phyloP scores from a whole-genome alignment of 2,797 vertebrate genomes.

The Hapalemur alaotrensis region DNA sequence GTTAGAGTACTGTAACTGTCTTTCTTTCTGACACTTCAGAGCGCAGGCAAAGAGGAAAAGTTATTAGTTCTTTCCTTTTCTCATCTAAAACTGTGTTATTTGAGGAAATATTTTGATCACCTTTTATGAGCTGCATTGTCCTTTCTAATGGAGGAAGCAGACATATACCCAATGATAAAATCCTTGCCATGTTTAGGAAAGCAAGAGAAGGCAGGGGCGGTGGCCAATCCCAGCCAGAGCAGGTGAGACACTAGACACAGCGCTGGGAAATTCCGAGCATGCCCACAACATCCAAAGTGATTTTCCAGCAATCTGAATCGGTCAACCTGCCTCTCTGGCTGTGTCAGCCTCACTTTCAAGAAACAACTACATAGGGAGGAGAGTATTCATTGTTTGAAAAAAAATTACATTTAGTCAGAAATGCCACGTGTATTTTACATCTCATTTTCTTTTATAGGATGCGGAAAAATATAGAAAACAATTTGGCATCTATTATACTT shows the following conservation, averaged over 20 bases:
- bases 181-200: not conserved
- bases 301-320: rapidly evolving
- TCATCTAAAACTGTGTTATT: slow-evolving; percentile 22
- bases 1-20: not conserved
- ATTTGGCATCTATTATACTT: not conserved
- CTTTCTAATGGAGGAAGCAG: slow-evolving; percentile 16
- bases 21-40: slow-evolving; percentile 38
- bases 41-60: not conserved
- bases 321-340: not conserved
- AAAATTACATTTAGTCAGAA: not conserved
- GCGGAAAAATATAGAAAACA: not conserved
- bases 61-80: slow-evolving; percentile 16
- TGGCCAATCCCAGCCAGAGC: not conserved
- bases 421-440: not conserved
- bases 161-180: not conserved
- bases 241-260: rapidly evolving
- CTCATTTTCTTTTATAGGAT: not conserved
- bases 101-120: slow-evolving; percentile 45
- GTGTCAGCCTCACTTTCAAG: not conserved
- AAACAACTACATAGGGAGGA: not conserved
- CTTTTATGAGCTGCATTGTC: not conserved
- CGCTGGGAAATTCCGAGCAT: not conserved
- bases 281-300: rapidly evolving
- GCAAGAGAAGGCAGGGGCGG: not conserved
- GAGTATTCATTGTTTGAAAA: not conserved